Evolutionary conservation across 2,797 vertebrate genomes (phyloP), one percentile per base, ranked within the genome.

Genomic region (Sphenopsis melanotis): DNA sequence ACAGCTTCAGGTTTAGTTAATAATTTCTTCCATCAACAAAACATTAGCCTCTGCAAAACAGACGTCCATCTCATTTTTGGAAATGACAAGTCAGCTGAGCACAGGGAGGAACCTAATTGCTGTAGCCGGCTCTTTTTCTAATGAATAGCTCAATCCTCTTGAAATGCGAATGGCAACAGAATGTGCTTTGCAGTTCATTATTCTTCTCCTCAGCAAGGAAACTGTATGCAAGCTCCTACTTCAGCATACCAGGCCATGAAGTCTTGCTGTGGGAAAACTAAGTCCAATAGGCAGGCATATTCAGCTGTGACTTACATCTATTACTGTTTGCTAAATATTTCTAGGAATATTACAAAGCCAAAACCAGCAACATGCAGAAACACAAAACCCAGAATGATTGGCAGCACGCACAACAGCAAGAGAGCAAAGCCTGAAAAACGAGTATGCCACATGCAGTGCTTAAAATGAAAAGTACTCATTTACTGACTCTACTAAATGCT

Each of bases 171-270:
- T 84, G 93, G 91, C 83, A 96, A 79, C 87, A 81, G 87, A 95
- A 96, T 77, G 81, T 60, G 82, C 86, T 97, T 89, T 95, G 90
- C 59, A 79, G 82, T 60, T 85, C 86, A 96, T 97, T 97, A 97
- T 96, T 97, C 89, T 95, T 92, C 93, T 96, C 91, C 87, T 93
- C 93, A 93, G 94, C 93, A 96, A 95, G 87, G 55, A 94, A 94
- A 93, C 78, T 49, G 70, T 85, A 87, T 77, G 85, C 89, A 92
- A 90, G 50, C 83, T 95, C 88, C 8, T 91, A 96, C 94, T 97
- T 94, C 94, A 96, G 76, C 8, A 29, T 89, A 87, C n/a, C 52
- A 78, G 91, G 66, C 83, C 94, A 95, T 83, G 79, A 96, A 96
- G 90, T 78, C 95, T 96, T 95, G 94, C 92, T 94, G 91, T 83